Conservation (phyloP, 2,113 vertebrate species). For the Origma solitaria region DNA sequence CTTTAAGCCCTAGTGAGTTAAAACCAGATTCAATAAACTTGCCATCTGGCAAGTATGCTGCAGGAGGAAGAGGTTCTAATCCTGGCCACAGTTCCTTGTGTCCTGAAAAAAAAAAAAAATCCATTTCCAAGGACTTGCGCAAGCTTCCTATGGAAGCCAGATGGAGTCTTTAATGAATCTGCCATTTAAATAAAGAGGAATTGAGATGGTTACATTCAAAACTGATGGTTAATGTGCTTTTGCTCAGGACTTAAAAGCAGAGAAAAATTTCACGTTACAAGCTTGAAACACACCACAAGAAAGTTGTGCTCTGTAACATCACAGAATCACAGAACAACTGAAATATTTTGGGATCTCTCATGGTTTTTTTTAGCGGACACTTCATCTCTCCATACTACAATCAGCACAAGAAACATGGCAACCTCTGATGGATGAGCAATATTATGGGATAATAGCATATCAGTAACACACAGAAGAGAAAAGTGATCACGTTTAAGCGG, state of each 20-base stretch:
- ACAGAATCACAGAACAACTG: neutral
- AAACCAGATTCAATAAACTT: slow-evolving; percentile 43
- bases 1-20: slow-evolving; percentile 22
- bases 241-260: neutral
- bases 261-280: neutral
- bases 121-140: neutral
- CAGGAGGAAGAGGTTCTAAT: slow-evolving; percentile 46
- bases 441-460: slow-evolving; percentile 32
- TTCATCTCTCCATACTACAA: neutral
- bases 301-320: neutral
- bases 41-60: slow-evolving; percentile 37
- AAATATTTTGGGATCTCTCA: neutral
- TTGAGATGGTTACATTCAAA: neutral
- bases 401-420: neutral
- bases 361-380: neutral
- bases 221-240: neutral
- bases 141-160: slow-evolving; percentile 50
- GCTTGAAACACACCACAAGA: neutral
- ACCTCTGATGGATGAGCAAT: neutral
- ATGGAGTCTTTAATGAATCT: slow-evolving; percentile 51
- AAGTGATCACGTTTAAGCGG: slow-evolving; percentile 21
- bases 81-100: neutral
- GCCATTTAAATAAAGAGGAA: slow-evolving; percentile 28
- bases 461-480: slow-evolving; percentile 50
- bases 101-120: neutral